Evolutionary conservation across 2,113 vertebrate species (phyloP).

Genomic region (Etia nguti): DNA sequence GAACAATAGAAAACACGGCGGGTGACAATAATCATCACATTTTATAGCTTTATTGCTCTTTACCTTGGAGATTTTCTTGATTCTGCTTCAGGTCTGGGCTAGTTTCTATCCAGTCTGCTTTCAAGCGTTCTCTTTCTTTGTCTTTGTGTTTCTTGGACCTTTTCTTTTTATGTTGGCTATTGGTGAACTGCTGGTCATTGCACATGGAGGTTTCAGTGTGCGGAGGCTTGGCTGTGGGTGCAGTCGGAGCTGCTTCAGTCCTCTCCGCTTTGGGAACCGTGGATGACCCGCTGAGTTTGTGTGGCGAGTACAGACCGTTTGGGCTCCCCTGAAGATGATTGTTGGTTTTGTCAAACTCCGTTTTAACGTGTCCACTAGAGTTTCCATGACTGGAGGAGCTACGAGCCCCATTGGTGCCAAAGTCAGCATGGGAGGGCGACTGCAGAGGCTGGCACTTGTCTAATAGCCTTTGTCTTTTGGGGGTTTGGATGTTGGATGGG

Average conservation of each 20-base stretch:
- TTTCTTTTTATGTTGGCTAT: slow-evolving; percentile 71
- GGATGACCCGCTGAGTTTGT: slow-evolving; percentile 48
- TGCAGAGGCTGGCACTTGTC: slow-evolving; percentile 60
- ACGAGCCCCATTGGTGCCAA: slow-evolving; percentile 14
- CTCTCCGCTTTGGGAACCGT: slow-evolving; percentile 42
- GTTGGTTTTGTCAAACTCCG: slow-evolving; percentile 53
- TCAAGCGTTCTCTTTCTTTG: slow-evolving; percentile 68
- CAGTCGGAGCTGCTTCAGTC: slow-evolving; percentile 19
- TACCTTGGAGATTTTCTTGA: slow-evolving; percentile 71
- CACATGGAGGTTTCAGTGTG: slow-evolving; percentile 42
- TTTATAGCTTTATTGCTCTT: not conserved
- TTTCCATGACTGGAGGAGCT: slow-evolving; percentile 41
- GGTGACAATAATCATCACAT: not conserved
- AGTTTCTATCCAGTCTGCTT: slow-evolving; percentile 70
- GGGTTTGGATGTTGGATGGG: slow-evolving; percentile 59
- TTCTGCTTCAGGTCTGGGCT: slow-evolving; percentile 67
- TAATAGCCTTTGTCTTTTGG: slow-evolving; percentile 72
- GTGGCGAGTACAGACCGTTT: slow-evolving; percentile 54
- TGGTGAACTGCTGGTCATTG: slow-evolving; percentile 54
- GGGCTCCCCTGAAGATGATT: slow-evolving; percentile 57
- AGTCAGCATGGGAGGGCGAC: slow-evolving; percentile 58
- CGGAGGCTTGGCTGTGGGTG: slow-evolving; percentile 40
- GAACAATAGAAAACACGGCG: not conserved
- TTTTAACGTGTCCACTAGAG: slow-evolving; percentile 50
- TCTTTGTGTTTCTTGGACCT: slow-evolving; percentile 78